phyloP scores from a whole-genome alignment of 2,797 vertebrate species.

The Bryconaethiops microstoma region DNA sequence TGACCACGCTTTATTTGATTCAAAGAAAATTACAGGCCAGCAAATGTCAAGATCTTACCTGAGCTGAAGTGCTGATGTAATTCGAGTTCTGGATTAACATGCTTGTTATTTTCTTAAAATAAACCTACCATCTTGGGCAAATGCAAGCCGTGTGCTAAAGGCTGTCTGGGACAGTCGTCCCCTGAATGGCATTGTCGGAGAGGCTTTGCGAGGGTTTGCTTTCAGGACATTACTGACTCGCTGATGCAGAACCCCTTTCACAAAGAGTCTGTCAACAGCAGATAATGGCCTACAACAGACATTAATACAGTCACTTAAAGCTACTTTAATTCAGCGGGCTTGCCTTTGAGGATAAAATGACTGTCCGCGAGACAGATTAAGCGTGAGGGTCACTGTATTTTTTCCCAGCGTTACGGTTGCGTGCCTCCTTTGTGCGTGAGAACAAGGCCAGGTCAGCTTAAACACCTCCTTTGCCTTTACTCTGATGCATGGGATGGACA shows the following conservation, averaged over 20 bases:
- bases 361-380: slow-evolving; percentile 68
- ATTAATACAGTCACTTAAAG: slow-evolving; percentile 72
- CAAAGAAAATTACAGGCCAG: slow-evolving; percentile 38
- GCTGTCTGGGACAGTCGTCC: slow-evolving; percentile 49
- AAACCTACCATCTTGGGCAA: background rate
- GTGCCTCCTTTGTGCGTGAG: slow-evolving; percentile 64
- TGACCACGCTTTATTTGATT: slow-evolving; percentile 30
- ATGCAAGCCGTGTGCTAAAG: background rate
- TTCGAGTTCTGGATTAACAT: slow-evolving; percentile 19
- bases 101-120: slow-evolving; percentile 4
- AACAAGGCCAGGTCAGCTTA: slow-evolving; percentile 65
- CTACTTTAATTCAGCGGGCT: slow-evolving; percentile 72
- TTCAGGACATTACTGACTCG: slow-evolving; percentile 68
- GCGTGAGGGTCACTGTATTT: slow-evolving; percentile 67
- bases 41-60: slow-evolving; percentile 10
- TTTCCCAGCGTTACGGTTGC: slow-evolving; percentile 62
- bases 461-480: slow-evolving; percentile 62
- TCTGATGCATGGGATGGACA: slow-evolving; percentile 62
- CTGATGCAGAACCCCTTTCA: slow-evolving; percentile 67
- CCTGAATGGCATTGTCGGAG: slow-evolving; percentile 69
- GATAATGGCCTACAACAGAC: slow-evolving; percentile 73
- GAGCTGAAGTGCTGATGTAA: slow-evolving; percentile 14
- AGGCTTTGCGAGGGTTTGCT: slow-evolving; percentile 70
- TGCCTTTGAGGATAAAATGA: slow-evolving; percentile 68
- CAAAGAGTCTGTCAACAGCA: slow-evolving; percentile 71